Base-by-base conservation (phyloP, 2,888 invertebrate genomes). In the Drosophila differens region DNA sequence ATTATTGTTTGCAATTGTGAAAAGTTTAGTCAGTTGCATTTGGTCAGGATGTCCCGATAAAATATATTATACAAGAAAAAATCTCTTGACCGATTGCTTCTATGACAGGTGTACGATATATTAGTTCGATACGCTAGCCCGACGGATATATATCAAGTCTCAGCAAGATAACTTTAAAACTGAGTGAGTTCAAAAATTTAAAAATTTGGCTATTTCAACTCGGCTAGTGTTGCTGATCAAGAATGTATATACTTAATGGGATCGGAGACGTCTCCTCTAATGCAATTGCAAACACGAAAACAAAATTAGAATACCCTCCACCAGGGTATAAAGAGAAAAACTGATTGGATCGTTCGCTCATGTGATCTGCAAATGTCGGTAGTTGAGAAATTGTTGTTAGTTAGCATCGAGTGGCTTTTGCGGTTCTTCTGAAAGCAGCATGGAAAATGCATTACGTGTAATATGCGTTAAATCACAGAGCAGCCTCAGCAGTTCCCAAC, bases 391-490 rank as follows among this genome's bases (percentile, higher is more conserved):
- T 68, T 63, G 73, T 86, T 79, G 71, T 75, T 82, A 76, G 47
- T 47, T 47, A 47, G 47, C 47, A 16, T 9, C 25, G 47, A 25
- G 78, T 78, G 88, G 90, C 78, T 72, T 72, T 75, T 89, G 90
- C 85, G 85, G 85, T 87, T 84, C 82, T 84, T 76, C 54, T 57
- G 67, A 72, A 78, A 73, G 76, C 88, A 71, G 90, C 77, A 83
- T 85, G 75, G 75, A 83, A 89, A 88, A 83, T 76, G 89, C 90
- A 90, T 88, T 85, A 79, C 73, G 76, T 74, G 76, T 89, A 89
- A 87, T 85, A 74, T 74, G 90, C 88, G 90, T 85, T 82, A 87
- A 85, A 80, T 78, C 89, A 84, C 89, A 85, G 74, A 75, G 77
- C 74, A 70, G 55, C 37, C 37, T 35, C 54, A 58, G 49, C 39